Evolutionary conservation across 1,140 invertebrate genomes (phyloP).

Genomic region (Apis cerana): DNA sequence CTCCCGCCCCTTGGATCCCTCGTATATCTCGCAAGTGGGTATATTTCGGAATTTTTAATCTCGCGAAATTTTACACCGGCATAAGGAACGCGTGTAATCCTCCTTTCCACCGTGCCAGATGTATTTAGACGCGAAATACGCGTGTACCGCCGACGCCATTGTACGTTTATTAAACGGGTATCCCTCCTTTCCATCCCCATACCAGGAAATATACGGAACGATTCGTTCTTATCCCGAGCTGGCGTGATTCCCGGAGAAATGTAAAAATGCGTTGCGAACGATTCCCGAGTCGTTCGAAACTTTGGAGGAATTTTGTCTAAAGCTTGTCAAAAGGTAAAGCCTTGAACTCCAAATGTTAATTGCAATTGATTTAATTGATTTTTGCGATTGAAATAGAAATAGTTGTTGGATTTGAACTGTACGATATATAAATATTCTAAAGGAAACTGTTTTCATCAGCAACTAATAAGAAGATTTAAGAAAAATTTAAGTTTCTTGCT

Average conservation of each 20-base stretch:
- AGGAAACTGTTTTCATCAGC: no score
- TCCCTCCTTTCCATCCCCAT: not conserved
- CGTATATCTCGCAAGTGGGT: slow-evolving; percentile 53
- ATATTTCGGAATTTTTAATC: slow-evolving; percentile 75
- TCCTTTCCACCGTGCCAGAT: slow-evolving; percentile 15
- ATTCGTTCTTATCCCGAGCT: slow-evolving; percentile 48
- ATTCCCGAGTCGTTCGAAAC: not conserved
- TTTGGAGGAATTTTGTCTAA: not conserved
- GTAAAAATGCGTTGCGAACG: slow-evolving; percentile 31
- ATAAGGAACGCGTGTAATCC: slow-evolving; percentile 55
- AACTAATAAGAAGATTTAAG: no score
- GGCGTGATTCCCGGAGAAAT: slow-evolving; percentile 45
- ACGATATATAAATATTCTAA: no score
- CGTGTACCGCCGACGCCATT: slow-evolving; percentile 42
- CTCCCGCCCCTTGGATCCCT: slow-evolving; percentile 2
- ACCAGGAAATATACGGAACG: slow-evolving; percentile 32
- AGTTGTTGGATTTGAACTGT: no score
- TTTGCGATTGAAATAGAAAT: no score
- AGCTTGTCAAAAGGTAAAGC: no score
- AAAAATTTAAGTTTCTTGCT: no score
- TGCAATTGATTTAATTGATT: no score
- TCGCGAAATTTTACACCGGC: slow-evolving; percentile 67
- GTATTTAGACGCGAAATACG: slow-evolving; percentile 45
- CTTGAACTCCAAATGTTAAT: no score
- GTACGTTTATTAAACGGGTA: slow-evolving; percentile 63